These are phyloP conservation scores for Holacanthella duospinosa DNA, from an alignment of 2,888 invertebrate species.

Conservation along the genomic window DNA sequence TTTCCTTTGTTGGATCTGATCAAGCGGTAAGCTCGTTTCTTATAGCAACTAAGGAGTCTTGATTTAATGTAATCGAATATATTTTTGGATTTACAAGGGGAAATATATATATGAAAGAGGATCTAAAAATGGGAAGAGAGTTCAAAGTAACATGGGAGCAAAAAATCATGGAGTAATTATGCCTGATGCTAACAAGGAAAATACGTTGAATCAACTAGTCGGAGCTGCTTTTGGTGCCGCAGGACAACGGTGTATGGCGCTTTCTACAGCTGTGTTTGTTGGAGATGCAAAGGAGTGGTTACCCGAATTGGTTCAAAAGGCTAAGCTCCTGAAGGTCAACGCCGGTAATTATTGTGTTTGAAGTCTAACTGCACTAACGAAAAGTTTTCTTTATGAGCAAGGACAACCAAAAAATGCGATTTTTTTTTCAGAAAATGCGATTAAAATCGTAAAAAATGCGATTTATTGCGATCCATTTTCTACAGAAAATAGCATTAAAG, in stretches of 20 bases:
- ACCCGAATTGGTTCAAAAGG: constrained; percentile 74
- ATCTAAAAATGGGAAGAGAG: constrained; percentile 81
- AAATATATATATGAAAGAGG: constrained; percentile 90
- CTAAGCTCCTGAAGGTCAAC: constrained; percentile 76
- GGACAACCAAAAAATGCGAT: too few relatives aligned
- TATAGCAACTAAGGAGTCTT: too few relatives aligned
- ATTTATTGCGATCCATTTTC: too few relatives aligned
- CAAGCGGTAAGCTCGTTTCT: constrained; percentile 59
- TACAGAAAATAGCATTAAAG: too few relatives aligned
- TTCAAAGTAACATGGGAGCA: constrained; percentile 98
- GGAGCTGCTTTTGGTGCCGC: constrained; percentile 99
- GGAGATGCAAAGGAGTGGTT: constrained; percentile 89
- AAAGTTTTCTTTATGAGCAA: too few relatives aligned
- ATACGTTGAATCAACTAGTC: constrained; percentile 77
- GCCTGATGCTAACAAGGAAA: constrained; percentile 95
- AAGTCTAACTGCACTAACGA: background rate
- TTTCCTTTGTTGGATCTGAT: constrained; percentile 97
- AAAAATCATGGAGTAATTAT: constrained; percentile 97
- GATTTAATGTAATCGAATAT: background rate
- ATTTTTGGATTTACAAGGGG: constrained; percentile 48
- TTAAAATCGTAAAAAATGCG: too few relatives aligned
- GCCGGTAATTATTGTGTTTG: constrained; percentile 48
- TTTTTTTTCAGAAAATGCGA: too few relatives aligned
- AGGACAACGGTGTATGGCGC: constrained; percentile 98
- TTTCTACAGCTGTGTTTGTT: constrained; percentile 86